A percentile compares a stretch with the other conserved stretches of the same genome.
phyloP scores from a whole-genome alignment of 2,888 invertebrate species.

The Stegophylla sp. region DNA sequence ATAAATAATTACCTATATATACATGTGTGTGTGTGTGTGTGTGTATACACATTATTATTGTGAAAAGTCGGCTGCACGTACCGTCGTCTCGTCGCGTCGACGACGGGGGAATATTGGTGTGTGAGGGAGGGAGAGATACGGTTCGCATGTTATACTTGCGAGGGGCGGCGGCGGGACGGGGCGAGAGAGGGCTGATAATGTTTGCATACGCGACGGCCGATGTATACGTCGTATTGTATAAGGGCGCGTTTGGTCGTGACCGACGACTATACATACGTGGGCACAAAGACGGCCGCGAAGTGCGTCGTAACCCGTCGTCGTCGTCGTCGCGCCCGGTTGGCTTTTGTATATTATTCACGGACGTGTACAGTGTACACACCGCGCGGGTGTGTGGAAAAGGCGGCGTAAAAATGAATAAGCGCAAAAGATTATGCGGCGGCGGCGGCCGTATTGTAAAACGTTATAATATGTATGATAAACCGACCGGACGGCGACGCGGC shows the following conservation, averaged over 20 bases:
- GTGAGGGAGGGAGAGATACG: too few relatives aligned
- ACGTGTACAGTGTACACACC: too few relatives aligned
- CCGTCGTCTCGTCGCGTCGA: background rate
- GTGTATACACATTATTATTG: too few relatives aligned
- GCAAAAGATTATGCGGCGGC: conserved; percentile 33
- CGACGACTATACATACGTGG: background rate
- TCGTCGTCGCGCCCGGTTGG: too few relatives aligned
- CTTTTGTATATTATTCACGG: conserved; percentile 41
- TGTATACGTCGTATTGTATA: conserved; percentile 6
- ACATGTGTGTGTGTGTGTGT: too few relatives aligned
- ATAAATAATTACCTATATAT: conserved; percentile 45
- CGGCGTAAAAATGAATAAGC: conserved; percentile 30
- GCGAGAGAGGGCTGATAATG: conserved; percentile 26
- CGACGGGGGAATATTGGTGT: conserved; percentile 21
- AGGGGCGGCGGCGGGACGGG: too few relatives aligned
- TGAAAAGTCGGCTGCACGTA: conserved; percentile 9
- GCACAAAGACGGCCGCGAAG: conserved; percentile 17
- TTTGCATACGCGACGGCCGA: conserved; percentile 10
- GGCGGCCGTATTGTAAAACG: conserved; percentile 22
- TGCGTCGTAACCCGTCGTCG: too few relatives aligned
- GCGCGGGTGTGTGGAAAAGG: conserved; percentile 15
- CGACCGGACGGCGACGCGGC: too few relatives aligned
- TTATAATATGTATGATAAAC: conserved; percentile 27
- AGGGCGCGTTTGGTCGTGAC: too few relatives aligned
- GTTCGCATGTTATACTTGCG: too few relatives aligned